Percentiles rank a stretch among this genome's conserved stretches.
phyloP scores from a whole-genome alignment of 2,888 invertebrate genomes.

The Megastigmus dorsalis region DNA sequence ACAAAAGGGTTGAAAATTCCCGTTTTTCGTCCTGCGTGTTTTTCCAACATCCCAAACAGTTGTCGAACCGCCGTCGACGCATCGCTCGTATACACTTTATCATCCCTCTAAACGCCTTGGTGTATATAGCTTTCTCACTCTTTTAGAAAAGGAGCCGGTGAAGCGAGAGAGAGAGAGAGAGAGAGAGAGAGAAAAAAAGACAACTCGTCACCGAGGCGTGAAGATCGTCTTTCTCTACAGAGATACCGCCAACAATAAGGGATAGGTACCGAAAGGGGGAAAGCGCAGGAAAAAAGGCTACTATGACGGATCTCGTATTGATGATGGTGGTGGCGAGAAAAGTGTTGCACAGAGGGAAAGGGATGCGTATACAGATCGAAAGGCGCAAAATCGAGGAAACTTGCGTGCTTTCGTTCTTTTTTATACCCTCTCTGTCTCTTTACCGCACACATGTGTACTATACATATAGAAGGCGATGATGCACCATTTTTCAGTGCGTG shows the following conservation, averaged over 20 bases:
- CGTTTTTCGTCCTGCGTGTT: too few species aligned
- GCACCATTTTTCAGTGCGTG: conserved; percentile 19
- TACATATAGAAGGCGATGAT: neutral
- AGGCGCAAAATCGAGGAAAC: neutral
- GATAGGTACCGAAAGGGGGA: neutral
- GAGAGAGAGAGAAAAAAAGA: neutral
- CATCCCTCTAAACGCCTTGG: neutral
- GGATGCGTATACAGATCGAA: neutral
- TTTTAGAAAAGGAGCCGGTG: too few species aligned
- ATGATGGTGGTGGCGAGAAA: neutral
- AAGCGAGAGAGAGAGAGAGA: too few species aligned
- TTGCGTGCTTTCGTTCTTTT: too few species aligned
- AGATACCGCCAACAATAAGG: neutral
- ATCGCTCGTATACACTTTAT: neutral
- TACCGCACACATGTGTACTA: neutral
- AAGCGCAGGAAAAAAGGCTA: neutral
- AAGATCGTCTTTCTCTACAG: neutral
- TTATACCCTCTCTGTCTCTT: too few species aligned
- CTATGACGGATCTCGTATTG: conserved; percentile 13
- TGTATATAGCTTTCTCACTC: too few species aligned
- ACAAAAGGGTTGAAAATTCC: too few species aligned
- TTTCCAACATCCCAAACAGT: too few species aligned
- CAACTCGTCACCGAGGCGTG: neutral
- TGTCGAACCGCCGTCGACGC: too few species aligned
- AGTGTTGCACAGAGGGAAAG: neutral